These are phyloP conservation scores for Cepphus grylle DNA, from an alignment of 2,113 vertebrate species.

Conservation along the genomic window DNA sequence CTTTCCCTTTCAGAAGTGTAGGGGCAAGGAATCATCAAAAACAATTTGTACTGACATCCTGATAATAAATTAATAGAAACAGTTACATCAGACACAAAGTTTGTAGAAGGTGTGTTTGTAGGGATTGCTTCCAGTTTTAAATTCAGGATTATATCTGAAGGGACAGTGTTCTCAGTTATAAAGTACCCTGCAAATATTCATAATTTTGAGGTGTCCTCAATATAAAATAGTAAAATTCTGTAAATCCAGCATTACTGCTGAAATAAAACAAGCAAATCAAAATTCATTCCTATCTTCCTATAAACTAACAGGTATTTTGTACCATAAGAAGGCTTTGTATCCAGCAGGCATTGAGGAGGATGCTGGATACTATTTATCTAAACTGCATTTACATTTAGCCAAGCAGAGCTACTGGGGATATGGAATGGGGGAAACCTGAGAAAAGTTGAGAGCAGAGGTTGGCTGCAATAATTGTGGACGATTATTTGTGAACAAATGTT, in stretches of 20 bases:
- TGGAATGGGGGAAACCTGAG: background rate
- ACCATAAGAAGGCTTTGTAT: background rate
- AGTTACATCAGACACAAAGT: background rate
- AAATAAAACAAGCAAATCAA: background rate
- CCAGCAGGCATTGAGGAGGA: background rate
- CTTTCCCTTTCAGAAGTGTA: conserved; percentile 53
- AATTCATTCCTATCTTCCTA: background rate
- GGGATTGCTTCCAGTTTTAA: background rate
- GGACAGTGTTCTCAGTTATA: background rate
- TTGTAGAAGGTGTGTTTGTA: background rate
- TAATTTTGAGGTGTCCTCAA: background rate
- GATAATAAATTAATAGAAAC: conserved; percentile 27
- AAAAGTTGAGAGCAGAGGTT: background rate
- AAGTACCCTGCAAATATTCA: background rate
- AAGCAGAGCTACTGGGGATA: background rate
- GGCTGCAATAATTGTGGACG: background rate
- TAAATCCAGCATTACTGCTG: background rate
- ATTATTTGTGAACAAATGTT: background rate
- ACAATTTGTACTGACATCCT: conserved; percentile 33
- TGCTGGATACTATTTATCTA: background rate
- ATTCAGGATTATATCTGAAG: background rate
- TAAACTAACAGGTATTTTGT: background rate
- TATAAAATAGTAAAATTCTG: background rate
- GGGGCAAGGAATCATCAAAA: conserved; percentile 35
- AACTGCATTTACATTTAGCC: background rate